phyloP scores from a whole-genome alignment of 2,888 invertebrate species.

The Trileptium ribeirensis region DNA sequence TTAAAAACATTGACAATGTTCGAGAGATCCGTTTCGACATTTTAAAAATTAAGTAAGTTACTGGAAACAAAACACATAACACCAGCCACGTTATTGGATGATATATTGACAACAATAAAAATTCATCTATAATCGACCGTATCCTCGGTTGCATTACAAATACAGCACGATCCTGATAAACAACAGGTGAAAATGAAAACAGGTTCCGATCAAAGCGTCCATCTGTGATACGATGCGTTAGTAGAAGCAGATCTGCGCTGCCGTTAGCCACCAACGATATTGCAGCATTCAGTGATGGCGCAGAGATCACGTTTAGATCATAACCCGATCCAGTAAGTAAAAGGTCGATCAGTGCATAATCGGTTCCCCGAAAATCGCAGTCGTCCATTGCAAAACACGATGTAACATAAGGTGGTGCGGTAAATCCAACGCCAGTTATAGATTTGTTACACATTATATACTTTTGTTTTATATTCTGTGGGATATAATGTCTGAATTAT shows the following conservation, averaged over 20 bases:
- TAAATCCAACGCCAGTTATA: not conserved
- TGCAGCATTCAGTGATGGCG: not conserved
- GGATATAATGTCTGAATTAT: no score
- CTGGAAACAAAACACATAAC: not conserved
- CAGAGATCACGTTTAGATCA: not conserved
- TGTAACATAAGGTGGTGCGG: not conserved
- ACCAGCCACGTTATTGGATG: not conserved
- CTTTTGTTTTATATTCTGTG: no score
- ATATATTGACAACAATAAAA: not conserved
- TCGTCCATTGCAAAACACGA: not conserved
- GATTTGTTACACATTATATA: not conserved
- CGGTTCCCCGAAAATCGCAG: not conserved
- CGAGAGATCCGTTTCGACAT: not conserved
- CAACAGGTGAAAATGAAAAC: not conserved
- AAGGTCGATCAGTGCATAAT: not conserved
- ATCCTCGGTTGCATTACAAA: not conserved
- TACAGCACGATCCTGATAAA: not conserved
- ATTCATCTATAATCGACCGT: not conserved
- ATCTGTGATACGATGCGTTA: not conserved
- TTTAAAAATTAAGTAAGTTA: not conserved
- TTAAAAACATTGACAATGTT: not conserved
- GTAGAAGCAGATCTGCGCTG: not conserved
- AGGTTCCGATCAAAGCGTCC: not conserved
- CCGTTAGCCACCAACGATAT: not conserved
- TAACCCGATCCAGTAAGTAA: not conserved